Conservation (phyloP, 2,797 vertebrate genomes). For the Chelidonichthys spinosus region DNA sequence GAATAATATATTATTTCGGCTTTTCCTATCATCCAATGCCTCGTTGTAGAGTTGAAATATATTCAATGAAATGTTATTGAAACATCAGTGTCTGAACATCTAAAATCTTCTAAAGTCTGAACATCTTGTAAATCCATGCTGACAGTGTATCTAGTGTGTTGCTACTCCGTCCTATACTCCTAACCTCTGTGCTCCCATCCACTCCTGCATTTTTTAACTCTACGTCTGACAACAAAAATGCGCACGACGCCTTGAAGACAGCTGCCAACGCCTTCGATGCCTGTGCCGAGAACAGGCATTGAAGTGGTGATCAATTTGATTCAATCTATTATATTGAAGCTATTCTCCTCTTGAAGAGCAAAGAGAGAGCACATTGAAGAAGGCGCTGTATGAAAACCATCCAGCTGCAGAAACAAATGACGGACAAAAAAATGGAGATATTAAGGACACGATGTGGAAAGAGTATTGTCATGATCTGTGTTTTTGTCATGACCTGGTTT, state of each 20-base stretch:
- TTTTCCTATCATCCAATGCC: too few species aligned
- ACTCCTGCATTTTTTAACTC: constrained; percentile 2
- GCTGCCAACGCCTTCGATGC: constrained; percentile 36
- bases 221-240: constrained; percentile 1
- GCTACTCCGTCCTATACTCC: not conserved
- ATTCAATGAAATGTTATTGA: not conserved
- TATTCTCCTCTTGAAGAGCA: constrained; percentile 23
- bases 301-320: constrained; percentile 29
- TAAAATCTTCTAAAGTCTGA: not conserved
- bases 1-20: too few species aligned
- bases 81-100: not conserved
- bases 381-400: not conserved
- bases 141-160: not conserved
- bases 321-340: constrained; percentile 28
- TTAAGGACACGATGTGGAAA: constrained; percentile 1
- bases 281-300: constrained; percentile 5
- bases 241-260: not conserved
- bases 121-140: not conserved
- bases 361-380: constrained; percentile 5
- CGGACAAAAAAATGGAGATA: too few species aligned
- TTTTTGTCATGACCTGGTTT: too few species aligned
- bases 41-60: not conserved
- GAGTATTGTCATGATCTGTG: too few species aligned
- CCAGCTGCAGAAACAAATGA: constrained; percentile 4
- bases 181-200: not conserved